Percentiles rank a stretch among this genome's conserved stretches.
Evolutionary conservation across 1,140 invertebrate genomes (phyloP).

Genomic region (Euwallacea similis): DNA sequence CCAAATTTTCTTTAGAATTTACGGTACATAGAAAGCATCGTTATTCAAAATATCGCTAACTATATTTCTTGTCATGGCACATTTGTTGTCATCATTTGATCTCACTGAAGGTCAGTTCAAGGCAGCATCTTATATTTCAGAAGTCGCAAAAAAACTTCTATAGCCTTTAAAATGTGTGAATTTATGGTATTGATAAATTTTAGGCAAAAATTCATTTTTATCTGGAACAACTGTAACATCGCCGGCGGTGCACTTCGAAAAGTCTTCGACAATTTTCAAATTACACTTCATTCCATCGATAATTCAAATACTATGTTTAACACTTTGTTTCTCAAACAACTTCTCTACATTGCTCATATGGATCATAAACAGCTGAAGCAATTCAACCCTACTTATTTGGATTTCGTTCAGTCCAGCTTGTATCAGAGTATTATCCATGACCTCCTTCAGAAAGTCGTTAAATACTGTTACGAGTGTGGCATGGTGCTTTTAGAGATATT

Average conservation of each 20-base stretch:
- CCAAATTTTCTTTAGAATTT: no score
- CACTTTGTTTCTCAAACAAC: slow-evolving; percentile 50
- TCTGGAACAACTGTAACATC: slow-evolving; percentile 59
- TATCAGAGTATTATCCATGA: slow-evolving; percentile 52
- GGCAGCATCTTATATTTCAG: slow-evolving; percentile 41
- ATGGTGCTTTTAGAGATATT: slow-evolving; percentile 29
- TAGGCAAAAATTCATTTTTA: slow-evolving; percentile 51
- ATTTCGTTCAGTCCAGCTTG: slow-evolving; percentile 52
- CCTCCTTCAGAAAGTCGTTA: slow-evolving; percentile 46
- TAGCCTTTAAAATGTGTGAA: slow-evolving; percentile 41
- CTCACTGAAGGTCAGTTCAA: slow-evolving; percentile 37
- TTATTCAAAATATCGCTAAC: slow-evolving; percentile 38
- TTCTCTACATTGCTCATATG: no score
- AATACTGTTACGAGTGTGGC: slow-evolving; percentile 40
- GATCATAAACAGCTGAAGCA: slow-evolving; percentile 50
- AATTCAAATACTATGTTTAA: slow-evolving; percentile 57
- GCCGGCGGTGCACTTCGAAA: slow-evolving; percentile 55
- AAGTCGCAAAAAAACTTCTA: slow-evolving; percentile 42
- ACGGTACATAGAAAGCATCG: slow-evolving; percentile 24
- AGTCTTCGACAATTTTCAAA: slow-evolving; percentile 54
- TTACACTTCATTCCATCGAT: slow-evolving; percentile 60
- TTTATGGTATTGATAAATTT: slow-evolving; percentile 38
- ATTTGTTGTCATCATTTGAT: slow-evolving; percentile 30
- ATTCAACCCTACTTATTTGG: slow-evolving; percentile 40
- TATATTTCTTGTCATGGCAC: slow-evolving; percentile 32